Conservation (phyloP, 2,888 invertebrate species). For the Cheilosia soror region DNA sequence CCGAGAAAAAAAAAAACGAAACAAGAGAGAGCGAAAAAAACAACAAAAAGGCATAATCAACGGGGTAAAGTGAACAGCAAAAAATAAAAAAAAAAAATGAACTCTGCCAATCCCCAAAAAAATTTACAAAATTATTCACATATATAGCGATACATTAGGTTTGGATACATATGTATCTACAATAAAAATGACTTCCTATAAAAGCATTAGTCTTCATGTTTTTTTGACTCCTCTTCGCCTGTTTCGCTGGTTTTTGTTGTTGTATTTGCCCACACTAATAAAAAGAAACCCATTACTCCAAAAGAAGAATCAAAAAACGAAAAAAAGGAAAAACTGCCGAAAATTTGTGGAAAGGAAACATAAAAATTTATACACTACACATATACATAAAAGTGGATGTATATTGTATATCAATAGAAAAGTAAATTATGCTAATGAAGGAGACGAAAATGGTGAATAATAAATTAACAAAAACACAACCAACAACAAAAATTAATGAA, state of each 20-base stretch:
- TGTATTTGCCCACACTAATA: conserved; percentile 9
- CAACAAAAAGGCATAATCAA: conserved; percentile 30
- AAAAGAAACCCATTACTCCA: conserved; percentile 46
- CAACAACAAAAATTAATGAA: conserved; percentile 31
- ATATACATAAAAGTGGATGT: not conserved
- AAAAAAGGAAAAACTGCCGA: conserved; percentile 37
- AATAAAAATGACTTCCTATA: conserved; percentile 72
- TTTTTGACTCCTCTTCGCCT: conserved; percentile 44
- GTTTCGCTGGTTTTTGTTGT: conserved; percentile 23
- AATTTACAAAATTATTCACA: conserved; percentile 31
- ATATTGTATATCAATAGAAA: conserved; percentile 1
- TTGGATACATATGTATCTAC: conserved; percentile 59
- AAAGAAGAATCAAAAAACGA: conserved; percentile 45
- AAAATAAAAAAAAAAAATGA: conserved; percentile 27
- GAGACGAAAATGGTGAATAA: conserved; percentile 60
- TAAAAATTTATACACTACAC: not conserved
- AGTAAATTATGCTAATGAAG: conserved; percentile 61
- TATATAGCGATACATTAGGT: conserved; percentile 45
- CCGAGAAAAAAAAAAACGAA: conserved; percentile 19
- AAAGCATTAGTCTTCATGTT: conserved; percentile 66
- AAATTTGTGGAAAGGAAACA: conserved; percentile 47
- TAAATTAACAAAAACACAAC: conserved; percentile 51
- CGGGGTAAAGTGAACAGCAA: conserved; percentile 21
- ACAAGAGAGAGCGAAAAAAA: conserved; percentile 23
- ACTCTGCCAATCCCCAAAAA: conserved; percentile 59